Evolutionary conservation across 2,888 invertebrate genomes (phyloP).

Genomic region (Drosophila rubida): DNA sequence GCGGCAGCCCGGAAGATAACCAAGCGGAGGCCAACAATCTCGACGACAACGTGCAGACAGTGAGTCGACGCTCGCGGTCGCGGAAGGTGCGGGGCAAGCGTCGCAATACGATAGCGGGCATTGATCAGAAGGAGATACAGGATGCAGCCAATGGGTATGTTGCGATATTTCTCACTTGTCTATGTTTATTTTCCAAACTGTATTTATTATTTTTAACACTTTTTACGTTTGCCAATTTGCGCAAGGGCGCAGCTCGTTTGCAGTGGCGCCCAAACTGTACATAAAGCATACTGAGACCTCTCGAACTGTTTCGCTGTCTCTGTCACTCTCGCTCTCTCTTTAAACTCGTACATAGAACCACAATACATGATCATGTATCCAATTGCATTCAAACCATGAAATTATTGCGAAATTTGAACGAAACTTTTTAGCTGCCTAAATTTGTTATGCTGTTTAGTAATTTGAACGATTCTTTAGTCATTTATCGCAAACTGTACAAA

Average conservation of each 20-base stretch:
- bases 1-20: slow-evolving; percentile 67
- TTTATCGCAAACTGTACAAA: slow-evolving; percentile 45
- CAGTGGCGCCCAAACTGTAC: slow-evolving; percentile 55
- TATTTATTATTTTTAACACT: slow-evolving; percentile 26
- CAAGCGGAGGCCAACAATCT: slow-evolving; percentile 82
- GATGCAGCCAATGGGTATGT: slow-evolving; percentile 94
- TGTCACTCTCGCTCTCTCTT: slow-evolving; percentile 8
- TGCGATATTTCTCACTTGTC: background rate
- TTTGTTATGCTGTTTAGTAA: slow-evolving; percentile 83
- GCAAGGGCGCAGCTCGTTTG: slow-evolving; percentile 6
- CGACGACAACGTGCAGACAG: slow-evolving; percentile 87
- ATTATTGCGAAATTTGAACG: slow-evolving; percentile 37
- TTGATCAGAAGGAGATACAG: slow-evolving; percentile 95
- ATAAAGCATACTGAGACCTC: slow-evolving; percentile 44
- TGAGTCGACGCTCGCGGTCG: slow-evolving; percentile 89
- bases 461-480: slow-evolving; percentile 37
- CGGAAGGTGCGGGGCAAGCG: slow-evolving; percentile 92
- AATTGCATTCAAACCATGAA: slow-evolving; percentile 37
- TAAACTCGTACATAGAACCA: slow-evolving; percentile 3
- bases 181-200: slow-evolving; percentile 24
- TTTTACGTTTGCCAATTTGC: slow-evolving; percentile 45
- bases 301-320: slow-evolving; percentile 8
- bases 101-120: slow-evolving; percentile 96
- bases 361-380: slow-evolving; percentile 29
- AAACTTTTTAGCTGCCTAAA: slow-evolving; percentile 56